These are phyloP conservation scores for Rhinoraja longicauda DNA, from an alignment of 2,797 vertebrate genomes.

Conservation along the genomic window DNA sequence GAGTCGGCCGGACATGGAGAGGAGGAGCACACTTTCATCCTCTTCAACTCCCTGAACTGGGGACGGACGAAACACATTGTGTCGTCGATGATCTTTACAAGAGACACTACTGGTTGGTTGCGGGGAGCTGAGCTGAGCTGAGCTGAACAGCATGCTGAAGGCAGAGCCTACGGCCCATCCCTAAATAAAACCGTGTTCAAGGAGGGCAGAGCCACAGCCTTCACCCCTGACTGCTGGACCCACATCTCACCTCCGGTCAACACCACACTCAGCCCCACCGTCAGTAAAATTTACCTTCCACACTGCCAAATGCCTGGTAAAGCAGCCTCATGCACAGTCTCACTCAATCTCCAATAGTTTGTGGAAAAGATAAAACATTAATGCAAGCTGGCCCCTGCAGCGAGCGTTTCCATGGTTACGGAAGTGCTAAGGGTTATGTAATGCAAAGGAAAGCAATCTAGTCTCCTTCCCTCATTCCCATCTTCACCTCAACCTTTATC, in stretches of 20 bases:
- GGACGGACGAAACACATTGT: not conserved
- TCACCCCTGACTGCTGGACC: not conserved
- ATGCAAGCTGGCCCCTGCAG: constrained; percentile 30
- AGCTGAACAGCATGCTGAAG: not conserved
- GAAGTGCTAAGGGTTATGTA: constrained; percentile 1
- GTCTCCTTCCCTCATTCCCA: not conserved
- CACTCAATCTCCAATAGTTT: not conserved
- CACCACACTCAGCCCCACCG: not conserved
- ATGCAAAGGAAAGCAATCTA: constrained; percentile 12
- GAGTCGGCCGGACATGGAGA: not conserved
- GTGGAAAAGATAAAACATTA: constrained; percentile 27
- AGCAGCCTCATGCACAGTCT: not conserved
- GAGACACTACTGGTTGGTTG: not conserved
- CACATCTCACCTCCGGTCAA: not conserved
- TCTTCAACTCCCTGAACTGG: not conserved
- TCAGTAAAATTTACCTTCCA: not conserved
- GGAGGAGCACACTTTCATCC: not conserved
- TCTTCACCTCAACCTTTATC: not conserved
- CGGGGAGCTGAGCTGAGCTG: not conserved
- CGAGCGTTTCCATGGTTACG: constrained; percentile 32
- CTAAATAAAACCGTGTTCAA: not conserved
- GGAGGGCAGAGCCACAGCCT: not conserved
- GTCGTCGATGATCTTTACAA: not conserved
- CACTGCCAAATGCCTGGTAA: not conserved
- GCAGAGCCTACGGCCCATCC: not conserved